Conservation (phyloP, 2,888 invertebrate species). For the Latrodectus hesperus region DNA sequence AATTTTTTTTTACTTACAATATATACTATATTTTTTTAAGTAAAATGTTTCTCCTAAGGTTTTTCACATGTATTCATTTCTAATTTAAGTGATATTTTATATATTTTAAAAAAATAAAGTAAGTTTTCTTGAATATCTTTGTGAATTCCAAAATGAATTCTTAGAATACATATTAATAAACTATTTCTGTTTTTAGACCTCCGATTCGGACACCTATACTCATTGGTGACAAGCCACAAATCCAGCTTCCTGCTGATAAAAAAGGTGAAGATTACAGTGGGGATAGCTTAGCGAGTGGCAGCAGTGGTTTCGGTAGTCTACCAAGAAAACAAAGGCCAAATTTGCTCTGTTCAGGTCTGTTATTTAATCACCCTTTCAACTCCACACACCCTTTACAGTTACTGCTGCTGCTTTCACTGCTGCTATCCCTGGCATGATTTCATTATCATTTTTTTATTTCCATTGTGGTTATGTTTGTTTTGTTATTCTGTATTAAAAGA, state of each 20-base stretch:
- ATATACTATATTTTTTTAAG: no score
- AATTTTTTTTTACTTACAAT: no score
- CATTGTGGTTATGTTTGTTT: not conserved
- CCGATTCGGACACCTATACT: conserved; percentile 75
- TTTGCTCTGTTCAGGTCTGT: conserved; percentile 71
- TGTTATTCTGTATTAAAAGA: no score
- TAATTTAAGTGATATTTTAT: no score
- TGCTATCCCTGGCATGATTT: conserved; percentile 59
- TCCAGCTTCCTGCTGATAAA: conserved; percentile 73
- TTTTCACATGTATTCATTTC: no score
- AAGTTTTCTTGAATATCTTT: no score
- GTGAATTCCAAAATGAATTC: not conserved
- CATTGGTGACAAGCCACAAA: conserved; percentile 74
- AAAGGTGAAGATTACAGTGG: conserved; percentile 72
- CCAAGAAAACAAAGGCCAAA: conserved; percentile 77
- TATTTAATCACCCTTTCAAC: conserved; percentile 1
- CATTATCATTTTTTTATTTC: conserved; percentile 13
- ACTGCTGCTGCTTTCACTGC: conserved; percentile 61
- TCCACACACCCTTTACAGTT: conserved; percentile 3
- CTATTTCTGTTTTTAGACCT: conserved; percentile 38
- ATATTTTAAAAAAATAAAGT: no score
- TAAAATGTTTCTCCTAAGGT: no score
- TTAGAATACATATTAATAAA: not conserved
- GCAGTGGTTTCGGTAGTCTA: conserved; percentile 90
- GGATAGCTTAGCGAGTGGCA: conserved; percentile 78